A percentile compares a stretch with the other conserved stretches of the same genome.
phyloP scores from a whole-genome alignment of 2,888 invertebrate species.

The Muschampia plurimacula region DNA sequence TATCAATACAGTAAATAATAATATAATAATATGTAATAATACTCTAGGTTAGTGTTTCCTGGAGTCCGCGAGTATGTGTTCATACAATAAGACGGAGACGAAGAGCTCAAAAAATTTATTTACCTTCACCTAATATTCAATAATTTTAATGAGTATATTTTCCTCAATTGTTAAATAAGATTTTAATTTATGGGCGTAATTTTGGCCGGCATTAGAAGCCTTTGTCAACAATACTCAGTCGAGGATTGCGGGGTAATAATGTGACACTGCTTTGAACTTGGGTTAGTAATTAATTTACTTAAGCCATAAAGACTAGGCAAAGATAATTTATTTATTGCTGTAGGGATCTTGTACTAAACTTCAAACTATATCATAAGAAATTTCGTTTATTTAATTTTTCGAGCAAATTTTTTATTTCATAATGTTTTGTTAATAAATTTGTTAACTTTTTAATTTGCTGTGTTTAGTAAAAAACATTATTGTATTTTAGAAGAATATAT shows the following conservation, averaged over 20 bases:
- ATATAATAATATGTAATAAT: too few species aligned
- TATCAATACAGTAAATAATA: too few species aligned
- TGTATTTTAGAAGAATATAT: too few species aligned
- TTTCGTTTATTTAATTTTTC: too few species aligned
- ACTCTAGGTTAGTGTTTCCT: too few species aligned
- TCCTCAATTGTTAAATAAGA: constrained; percentile 20
- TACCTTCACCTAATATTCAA: background rate
- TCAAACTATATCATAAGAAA: background rate
- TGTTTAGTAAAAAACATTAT: too few species aligned
- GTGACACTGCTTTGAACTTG: constrained; percentile 49
- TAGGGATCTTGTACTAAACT: constrained; percentile 21
- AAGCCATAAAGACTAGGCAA: background rate
- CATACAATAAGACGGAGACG: too few species aligned
- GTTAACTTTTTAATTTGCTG: too few species aligned
- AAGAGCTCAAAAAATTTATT: background rate
- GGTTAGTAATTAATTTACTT: constrained; percentile 24
- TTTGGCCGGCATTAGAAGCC: constrained; percentile 46
- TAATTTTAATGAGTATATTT: constrained; percentile 12
- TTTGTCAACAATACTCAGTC: constrained; percentile 48
- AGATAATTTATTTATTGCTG: constrained; percentile 33
- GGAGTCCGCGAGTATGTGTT: too few species aligned
- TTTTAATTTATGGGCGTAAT: constrained; percentile 51
- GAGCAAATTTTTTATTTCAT: too few species aligned
- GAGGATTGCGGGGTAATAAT: constrained; percentile 41
- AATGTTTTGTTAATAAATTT: too few species aligned